These are phyloP conservation scores for Sipha maydis DNA, from an alignment of 2,888 invertebrate species.

Conservation along the genomic window DNA sequence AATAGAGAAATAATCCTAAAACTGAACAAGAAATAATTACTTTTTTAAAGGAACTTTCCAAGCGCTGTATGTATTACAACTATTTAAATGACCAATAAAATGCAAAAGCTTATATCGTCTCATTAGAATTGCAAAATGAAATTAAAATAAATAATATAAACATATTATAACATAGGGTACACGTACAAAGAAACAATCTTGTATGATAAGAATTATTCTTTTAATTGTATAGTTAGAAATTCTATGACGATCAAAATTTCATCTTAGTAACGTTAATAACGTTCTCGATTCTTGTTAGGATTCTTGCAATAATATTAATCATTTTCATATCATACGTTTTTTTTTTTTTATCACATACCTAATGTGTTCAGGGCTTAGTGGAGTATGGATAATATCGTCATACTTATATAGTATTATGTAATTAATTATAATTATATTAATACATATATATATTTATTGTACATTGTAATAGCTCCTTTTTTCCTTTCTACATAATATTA, in stretches of 20 bases:
- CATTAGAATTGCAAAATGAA: constrained; percentile 30
- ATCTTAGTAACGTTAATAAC: background rate
- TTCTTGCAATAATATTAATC: constrained; percentile 56
- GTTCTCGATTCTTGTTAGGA: constrained; percentile 24
- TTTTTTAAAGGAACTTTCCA: background rate
- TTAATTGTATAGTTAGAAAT: constrained; percentile 15
- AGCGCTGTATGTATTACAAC: constrained; percentile 1
- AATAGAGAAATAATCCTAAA: too few relatives aligned
- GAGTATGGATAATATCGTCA: constrained; percentile 41
- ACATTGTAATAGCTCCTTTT: constrained; percentile 20
- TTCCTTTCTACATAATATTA: background rate
- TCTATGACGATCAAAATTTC: constrained; percentile 33
- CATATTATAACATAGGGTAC: constrained; percentile 14
- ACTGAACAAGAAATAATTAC: too few relatives aligned
- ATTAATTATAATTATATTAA: background rate
- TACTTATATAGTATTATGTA: constrained; percentile 5
- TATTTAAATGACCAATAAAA: constrained; percentile 21
- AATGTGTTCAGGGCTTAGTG: constrained; percentile 58
- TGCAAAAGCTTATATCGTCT: background rate
- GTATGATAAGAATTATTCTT: constrained; percentile 1
- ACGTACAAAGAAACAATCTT: constrained; percentile 25
- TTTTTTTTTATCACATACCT: constrained; percentile 55
- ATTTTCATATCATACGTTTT: constrained; percentile 56
- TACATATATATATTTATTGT: background rate
- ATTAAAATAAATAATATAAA: background rate